Evolutionary conservation across 23 tunicate genomes (phyloP).

Genomic region (Trididemnum nubilum): DNA sequence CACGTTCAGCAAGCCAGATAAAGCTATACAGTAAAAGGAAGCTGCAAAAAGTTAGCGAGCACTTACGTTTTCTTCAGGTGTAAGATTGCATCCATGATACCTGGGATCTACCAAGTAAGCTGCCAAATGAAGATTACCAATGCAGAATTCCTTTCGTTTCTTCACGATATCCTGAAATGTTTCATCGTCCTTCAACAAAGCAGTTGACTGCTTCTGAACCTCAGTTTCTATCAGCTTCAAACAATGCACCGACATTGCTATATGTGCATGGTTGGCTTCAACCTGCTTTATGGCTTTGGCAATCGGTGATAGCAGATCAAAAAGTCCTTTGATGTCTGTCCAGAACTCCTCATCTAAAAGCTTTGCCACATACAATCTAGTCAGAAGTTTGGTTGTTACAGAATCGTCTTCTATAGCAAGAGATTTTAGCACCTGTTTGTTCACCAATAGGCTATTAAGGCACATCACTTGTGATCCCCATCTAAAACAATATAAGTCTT

Average conservation of each 20-base stretch:
- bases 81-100: not conserved
- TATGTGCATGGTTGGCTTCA: not conserved
- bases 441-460: not conserved
- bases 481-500: no score
- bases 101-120: not conserved
- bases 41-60: no score
- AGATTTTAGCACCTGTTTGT: not conserved
- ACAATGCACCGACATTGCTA: not conserved
- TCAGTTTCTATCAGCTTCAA: not conserved
- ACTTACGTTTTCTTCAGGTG: constrained; percentile 3
- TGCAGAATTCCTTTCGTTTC: not conserved
- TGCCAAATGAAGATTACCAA: not conserved
- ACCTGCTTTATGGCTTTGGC: not conserved
- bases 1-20: no score
- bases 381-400: not conserved
- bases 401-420: constrained; percentile 7
- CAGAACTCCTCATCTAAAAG: not conserved
- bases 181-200: not conserved
- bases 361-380: not conserved
- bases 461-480: constrained; percentile 13
- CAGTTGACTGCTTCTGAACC: not conserved
- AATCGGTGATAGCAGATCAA: not conserved
- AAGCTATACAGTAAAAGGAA: no score
- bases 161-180: not conserved
- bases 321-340: not conserved